Base-by-base conservation (phyloP, 2,888 invertebrate species). In the Xestia xanthographa region DNA sequence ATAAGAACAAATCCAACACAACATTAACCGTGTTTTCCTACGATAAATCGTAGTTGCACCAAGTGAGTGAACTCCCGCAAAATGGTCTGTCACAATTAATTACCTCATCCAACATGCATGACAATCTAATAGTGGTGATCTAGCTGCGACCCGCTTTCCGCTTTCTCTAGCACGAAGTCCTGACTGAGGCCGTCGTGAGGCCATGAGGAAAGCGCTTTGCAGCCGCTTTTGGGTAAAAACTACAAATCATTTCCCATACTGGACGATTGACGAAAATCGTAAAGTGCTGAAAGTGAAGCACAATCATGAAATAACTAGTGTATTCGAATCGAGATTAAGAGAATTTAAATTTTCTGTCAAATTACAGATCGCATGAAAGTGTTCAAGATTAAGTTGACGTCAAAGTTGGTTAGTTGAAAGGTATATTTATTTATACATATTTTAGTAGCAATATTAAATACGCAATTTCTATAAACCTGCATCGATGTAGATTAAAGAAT, bases 101-200 rank as follows among this genome's bases (percentile, higher is more conserved):
- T 95, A 94, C 93, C 92, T 92, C 94, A 93, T 95, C 93, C 93
- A 94, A 93, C 94, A 95, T 95, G 94, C 95, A 95, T 95, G 95
- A 95, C 95, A 95, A 95, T 95, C 95, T 95, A 95, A 96, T 95
- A 94, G 95, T 91, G 89, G 93, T 94, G 94, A 95, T 95, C 95
- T 94, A 92, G 93, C 91, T 88, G 92, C 93, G 94, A 93, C 94
- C 95, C 94, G 95, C 95, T 95, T 95, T 95, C 95, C 93, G 96
- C 95, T 96, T 95, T 96, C 96, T 94, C 95, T 91, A 84, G 94
- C 96, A 96, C 95, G 95, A 96, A 92, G 92, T 92, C 92, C 94
- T 94, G 92, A 93, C 90, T 91, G 84, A 87, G 86, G 89, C 85
- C 67, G 70, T 45, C 77, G 86, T 87, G 86, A 67, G 91, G 95